Conservation (phyloP, 2,113 vertebrate genomes). For the Caracal caracal region DNA sequence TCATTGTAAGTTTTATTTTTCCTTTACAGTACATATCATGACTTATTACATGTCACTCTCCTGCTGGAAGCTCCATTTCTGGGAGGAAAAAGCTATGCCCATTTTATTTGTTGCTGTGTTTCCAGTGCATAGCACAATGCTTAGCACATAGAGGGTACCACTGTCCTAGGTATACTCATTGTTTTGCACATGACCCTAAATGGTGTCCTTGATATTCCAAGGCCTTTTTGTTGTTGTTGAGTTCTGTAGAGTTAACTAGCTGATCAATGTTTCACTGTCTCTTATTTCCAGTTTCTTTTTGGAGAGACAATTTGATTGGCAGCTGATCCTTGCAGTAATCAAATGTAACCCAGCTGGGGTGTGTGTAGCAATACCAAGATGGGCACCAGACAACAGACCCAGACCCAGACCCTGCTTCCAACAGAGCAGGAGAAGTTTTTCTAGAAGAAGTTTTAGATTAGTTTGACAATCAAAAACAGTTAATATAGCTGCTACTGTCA, state of each 20-base stretch:
- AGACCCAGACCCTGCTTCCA: too few species aligned
- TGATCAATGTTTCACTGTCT: not conserved
- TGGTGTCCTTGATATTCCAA: not conserved
- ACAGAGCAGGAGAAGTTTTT: not conserved
- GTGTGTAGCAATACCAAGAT: not conserved
- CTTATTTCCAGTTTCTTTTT: not conserved
- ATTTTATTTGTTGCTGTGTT: not conserved
- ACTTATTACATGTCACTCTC: not conserved
- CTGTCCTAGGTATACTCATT: not conserved
- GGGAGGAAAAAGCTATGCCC: not conserved
- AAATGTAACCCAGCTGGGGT: not conserved
- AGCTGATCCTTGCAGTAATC: not conserved
- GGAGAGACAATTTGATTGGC: conserved; percentile 2
- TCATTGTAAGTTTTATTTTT: not conserved
- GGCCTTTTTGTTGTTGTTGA: not conserved
- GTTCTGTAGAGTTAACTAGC: not conserved
- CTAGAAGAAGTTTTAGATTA: not conserved
- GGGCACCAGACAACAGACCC: not conserved
- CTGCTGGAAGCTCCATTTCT: not conserved
- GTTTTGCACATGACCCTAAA: not conserved
- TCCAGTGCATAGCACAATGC: too few species aligned
- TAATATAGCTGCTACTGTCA: not conserved
- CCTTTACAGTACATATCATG: not conserved
- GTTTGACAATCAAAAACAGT: not conserved
- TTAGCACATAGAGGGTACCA: rapidly evolving